Conservation (phyloP, 2,888 invertebrate genomes). For the Aleiodes testaceus region DNA sequence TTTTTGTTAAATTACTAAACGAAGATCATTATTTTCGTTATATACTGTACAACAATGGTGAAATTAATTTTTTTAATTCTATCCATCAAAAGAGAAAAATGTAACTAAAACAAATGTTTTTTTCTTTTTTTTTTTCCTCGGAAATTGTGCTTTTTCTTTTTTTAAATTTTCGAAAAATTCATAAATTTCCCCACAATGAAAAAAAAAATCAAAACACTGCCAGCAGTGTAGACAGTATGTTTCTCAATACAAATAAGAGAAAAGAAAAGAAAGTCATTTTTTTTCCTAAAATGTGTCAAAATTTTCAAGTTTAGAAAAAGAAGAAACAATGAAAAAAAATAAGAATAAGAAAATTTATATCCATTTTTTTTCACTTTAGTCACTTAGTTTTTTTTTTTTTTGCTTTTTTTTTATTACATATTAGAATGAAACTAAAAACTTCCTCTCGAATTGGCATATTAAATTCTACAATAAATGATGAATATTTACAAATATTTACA, state of each 20-base stretch:
- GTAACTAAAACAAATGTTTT: no score
- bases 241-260: conserved; percentile 15
- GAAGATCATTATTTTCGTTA: no score
- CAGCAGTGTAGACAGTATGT: conserved; percentile 63
- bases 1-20: neutral
- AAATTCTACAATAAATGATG: conserved; percentile 61
- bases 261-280: neutral
- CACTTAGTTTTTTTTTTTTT: conserved; percentile 45
- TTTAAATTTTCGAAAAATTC: neutral
- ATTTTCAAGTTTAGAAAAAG: conserved; percentile 37
- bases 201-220: conserved; percentile 57
- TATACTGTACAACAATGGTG: neutral
- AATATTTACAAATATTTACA: conserved; percentile 70
- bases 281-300: conserved; percentile 31
- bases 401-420: conserved; percentile 59
- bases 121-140: no score
- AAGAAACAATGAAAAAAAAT: conserved; percentile 42
- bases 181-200: conserved; percentile 12
- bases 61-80: conserved; percentile 15
- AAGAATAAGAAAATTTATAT: conserved; percentile 33
- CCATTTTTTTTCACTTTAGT: conserved; percentile 36
- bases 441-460: conserved; percentile 61
- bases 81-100: conserved; percentile 21
- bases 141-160: conserved; percentile 28
- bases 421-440: conserved; percentile 59